Evolutionary conservation across 2,888 invertebrate genomes (phyloP).

Genomic region (Drosophila peninsularis): DNA sequence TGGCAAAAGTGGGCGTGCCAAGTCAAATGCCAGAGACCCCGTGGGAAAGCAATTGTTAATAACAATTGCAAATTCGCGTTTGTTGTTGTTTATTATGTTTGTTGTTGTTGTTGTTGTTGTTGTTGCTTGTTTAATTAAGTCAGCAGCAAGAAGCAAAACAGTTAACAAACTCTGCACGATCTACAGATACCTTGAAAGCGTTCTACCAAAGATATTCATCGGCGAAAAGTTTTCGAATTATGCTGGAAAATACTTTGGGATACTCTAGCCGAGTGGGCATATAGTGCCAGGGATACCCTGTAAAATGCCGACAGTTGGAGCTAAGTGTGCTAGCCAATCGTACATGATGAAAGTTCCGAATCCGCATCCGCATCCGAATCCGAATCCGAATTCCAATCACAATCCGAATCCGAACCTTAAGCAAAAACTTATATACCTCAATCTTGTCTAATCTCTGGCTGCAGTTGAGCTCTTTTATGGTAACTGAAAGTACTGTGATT

Average conservation of each 20-base stretch:
- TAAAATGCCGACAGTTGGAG: neutral
- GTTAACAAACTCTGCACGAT: conserved; percentile 24
- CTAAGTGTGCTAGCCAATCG: too few species aligned
- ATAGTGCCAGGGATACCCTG: neutral
- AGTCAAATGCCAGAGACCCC: conserved; percentile 70
- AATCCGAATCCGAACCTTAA: too few species aligned
- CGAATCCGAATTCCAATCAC: too few species aligned
- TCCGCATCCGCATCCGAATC: too few species aligned
- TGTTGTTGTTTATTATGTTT: conserved; percentile 31
- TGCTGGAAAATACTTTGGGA: neutral
- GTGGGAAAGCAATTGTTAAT: conserved; percentile 64
- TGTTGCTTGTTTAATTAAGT: conserved; percentile 58
- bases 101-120: conserved; percentile 24
- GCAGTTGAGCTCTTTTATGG: too few species aligned
- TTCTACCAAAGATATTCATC: conserved; percentile 1
- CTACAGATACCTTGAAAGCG: conserved; percentile 4
- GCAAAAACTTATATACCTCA: too few species aligned
- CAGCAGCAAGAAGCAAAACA: conserved; percentile 31
- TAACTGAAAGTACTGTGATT: too few species aligned
- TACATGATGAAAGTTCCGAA: too few species aligned
- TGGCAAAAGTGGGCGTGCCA: conserved; percentile 6
- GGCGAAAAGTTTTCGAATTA: neutral
- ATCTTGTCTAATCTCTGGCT: too few species aligned
- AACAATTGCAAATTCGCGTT: conserved; percentile 50
- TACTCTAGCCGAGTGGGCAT: neutral